Evolutionary conservation across 2,113 vertebrate genomes (phyloP).

Genomic region (Trinectes maculatus): DNA sequence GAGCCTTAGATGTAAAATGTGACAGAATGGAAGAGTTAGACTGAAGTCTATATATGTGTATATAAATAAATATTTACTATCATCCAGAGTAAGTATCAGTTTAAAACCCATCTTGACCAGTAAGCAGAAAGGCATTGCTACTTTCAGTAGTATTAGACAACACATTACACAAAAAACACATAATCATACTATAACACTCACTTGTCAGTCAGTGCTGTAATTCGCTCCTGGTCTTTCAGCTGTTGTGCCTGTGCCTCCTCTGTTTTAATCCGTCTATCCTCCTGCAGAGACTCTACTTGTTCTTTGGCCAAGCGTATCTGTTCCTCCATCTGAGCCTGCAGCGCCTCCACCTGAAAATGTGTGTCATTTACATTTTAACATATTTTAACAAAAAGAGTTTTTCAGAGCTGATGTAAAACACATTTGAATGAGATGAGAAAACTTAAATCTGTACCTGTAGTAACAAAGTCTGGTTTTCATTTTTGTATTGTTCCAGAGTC

Average conservation of each 20-base stretch:
- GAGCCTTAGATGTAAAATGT: conserved; percentile 77
- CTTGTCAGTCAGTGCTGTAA: conserved; percentile 87
- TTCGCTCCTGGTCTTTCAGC: conserved; percentile 85
- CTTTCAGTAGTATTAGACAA: neutral
- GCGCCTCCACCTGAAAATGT: conserved; percentile 87
- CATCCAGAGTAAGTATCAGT: neutral
- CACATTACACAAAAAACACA: neutral
- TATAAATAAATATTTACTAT: neutral
- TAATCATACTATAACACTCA: conserved; percentile 60
- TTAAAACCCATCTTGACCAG: neutral
- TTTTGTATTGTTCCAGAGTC: conserved; percentile 78
- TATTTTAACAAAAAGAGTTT: too few species aligned
- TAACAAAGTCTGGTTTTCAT: conserved; percentile 84
- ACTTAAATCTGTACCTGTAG: conserved; percentile 91
- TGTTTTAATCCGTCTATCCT: conserved; percentile 87
- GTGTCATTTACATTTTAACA: too few species aligned
- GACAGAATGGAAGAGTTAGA: neutral
- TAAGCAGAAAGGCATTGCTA: neutral
- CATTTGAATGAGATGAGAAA: too few species aligned
- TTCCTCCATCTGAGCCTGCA: conserved; percentile 95
- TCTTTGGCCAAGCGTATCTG: conserved; percentile 90
- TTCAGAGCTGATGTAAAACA: too few species aligned
- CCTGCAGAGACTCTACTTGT: conserved; percentile 88
- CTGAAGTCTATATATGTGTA: neutral
- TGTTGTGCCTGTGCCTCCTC: conserved; percentile 89